Conservation (phyloP, 2,797 vertebrate genomes). For the Poecilia wingei region DNA sequence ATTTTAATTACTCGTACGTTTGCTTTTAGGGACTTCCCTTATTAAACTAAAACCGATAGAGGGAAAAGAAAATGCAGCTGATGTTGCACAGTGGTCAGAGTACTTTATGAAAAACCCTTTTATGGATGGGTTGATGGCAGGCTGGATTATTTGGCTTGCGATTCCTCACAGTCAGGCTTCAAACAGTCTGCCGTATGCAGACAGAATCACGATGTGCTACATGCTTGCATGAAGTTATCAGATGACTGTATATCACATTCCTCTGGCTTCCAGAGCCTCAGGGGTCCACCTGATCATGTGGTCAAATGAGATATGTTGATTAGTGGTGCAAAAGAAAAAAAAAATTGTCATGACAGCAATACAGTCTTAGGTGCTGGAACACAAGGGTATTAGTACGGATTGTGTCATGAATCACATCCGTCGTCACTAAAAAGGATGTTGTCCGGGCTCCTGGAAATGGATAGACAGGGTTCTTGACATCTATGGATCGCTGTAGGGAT, state of each 20-base stretch:
- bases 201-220: conserved; percentile 33
- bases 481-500: conserved; percentile 67
- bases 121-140: conserved; percentile 14
- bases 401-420: conserved; percentile 68
- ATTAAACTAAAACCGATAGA: conserved; percentile 13
- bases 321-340: conserved; percentile 39
- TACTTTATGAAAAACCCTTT: conserved; percentile 19
- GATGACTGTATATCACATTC: conserved; percentile 35
- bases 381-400: conserved; percentile 55
- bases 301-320: conserved; percentile 61
- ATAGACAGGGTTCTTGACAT: conserved; percentile 66
- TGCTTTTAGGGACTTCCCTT: conserved; percentile 5
- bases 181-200: conserved; percentile 30
- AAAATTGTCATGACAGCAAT: conserved; percentile 52
- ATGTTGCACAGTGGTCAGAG: not conserved
- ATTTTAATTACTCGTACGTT: conserved; percentile 2
- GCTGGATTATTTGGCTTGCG: conserved; percentile 26
- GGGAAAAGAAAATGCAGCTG: conserved; percentile 12
- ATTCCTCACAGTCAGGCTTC: conserved; percentile 25
- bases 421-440: conserved; percentile 62
- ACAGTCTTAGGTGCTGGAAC: conserved; percentile 50
- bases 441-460: conserved; percentile 57
- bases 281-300: conserved; percentile 51
- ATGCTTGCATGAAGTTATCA: conserved; percentile 23
- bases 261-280: conserved; percentile 21